Base-by-base conservation (phyloP, 2,888 invertebrate genomes). In the Hydraecia micacea region DNA sequence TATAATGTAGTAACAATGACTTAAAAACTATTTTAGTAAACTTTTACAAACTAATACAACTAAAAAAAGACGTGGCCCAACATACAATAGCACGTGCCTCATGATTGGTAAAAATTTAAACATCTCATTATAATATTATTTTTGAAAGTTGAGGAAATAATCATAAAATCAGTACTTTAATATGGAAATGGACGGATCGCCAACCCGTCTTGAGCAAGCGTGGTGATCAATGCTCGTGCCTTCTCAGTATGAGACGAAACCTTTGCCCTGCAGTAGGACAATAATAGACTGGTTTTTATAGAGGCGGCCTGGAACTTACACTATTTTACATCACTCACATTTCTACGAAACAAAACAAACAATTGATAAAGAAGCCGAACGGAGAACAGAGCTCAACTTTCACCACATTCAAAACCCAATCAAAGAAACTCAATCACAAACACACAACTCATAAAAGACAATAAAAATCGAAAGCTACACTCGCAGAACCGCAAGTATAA, bases 401-500 rank as follows among this genome's bases (percentile, higher is more conserved):
- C 58, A 60, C 75, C 46, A 46, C 46, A 68, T 86, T 63, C 32
- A 73, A 78, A 75, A 73, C 63, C 65, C 25, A 83, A 78, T 85
- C 75, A 73, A 80, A 84, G 79, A 82, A 79, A 80, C 74, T 86
- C 77, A 72, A 81, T 79, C 72, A 77, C 68, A 89, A 86, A 83
- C 73, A 86, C 75, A 81, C 63, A 80, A 80, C 67, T 84, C 81
- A 85, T 86, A 85, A 88, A 89, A 90, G 82, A 88, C 83, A 89
- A 87, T 91, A 90, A 88, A 84, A 87, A 85, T 86, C 77, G 49
- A 77, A 84, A 84, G 83, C 89, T 77, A 74, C 73, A 80, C 69
- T 79, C 77, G 70, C 42, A 69, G 25, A 67, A 49, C 84, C 83
- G 85, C 90, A 87, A 89, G 89, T 87, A 91, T 91, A 92, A 89